Base-by-base conservation (phyloP, 1,140 invertebrate species). In the Papilio polyxenes region DNA sequence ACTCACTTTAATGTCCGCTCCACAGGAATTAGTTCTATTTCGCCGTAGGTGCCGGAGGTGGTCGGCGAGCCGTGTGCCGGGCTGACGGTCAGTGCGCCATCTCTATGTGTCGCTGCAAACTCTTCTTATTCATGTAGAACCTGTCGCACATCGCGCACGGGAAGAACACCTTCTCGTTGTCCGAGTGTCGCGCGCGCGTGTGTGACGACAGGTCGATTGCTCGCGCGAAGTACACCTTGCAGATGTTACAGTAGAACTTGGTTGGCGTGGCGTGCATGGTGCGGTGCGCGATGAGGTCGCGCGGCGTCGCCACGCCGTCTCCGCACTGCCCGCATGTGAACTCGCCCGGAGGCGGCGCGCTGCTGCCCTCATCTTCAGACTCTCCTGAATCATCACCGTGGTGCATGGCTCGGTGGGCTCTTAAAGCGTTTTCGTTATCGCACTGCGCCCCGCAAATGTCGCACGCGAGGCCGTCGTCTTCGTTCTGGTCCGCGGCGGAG, bases 191-290 rank as follows among this genome's bases (percentile, higher is more conserved):
- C 4, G 95, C 92, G 0, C 95, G 91, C 31, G 95, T 95, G 87
- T 96, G 96, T 17, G 95, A 95, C 4, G 95, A 95, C 4, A 96
- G 87, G 84, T 96, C 95, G 0, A 95, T 86, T 2, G 95, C 86
- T 8, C 93, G 90, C 0, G 94, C 91, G 85, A 96, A 96, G 80
- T 95, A 92, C 44, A 96, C 95, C 80, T 94, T 94, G 83, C 96
- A 96, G 40, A 95, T 89, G 79, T 95, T 95, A 83, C 96, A 96
- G 51, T 92, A 92, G 72, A 95, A 95, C 72, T 93, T 93, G 13
- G 91, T 91, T 2, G 92, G 92, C 2, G 93, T 94, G 7, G 91
- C 85, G 87, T 94, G 93, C 92, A 93, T 93, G 4, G 93, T 87
- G 72, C 95, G 90, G 82, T 95, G 94, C 23, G 92, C 91, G 82